phyloP scores from a whole-genome alignment of 2,113 vertebrate species.

The Gymnarchus niloticus region DNA sequence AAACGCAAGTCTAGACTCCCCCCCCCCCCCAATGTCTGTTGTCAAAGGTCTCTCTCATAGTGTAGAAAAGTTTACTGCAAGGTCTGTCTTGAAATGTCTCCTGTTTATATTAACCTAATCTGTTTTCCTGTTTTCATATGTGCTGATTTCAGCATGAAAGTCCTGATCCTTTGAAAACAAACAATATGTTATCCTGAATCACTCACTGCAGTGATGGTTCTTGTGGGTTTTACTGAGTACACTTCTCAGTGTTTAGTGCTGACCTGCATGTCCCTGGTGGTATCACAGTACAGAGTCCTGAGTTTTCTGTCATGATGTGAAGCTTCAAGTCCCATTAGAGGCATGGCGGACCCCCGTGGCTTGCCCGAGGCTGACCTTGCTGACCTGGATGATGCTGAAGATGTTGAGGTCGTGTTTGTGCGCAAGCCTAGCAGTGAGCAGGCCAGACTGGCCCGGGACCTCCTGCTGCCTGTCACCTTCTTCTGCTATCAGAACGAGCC shows the following conservation, averaged over 20 bases:
- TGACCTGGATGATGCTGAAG: constrained; percentile 51
- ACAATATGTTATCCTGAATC: not conserved
- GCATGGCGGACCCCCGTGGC: not conserved
- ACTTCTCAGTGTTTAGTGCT: not conserved
- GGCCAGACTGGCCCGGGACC: constrained; percentile 69
- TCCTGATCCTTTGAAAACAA: not conserved
- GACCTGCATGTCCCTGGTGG: not conserved
- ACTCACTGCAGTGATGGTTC: too few species aligned
- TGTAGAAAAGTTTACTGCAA: not conserved
- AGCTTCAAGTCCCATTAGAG: constrained; percentile 33
- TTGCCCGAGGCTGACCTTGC: not conserved
- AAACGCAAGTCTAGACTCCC: not conserved
- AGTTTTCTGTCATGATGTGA: constrained; percentile 11
- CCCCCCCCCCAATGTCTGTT: not conserved
- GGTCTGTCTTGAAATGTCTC: not conserved
- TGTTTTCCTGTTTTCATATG: too few species aligned
- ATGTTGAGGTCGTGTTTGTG: constrained; percentile 77
- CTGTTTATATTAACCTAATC: not conserved
- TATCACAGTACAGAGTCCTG: too few species aligned
- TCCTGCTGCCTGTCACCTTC: constrained; percentile 82
- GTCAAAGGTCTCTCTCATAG: not conserved
- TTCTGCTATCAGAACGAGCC: constrained; percentile 91
- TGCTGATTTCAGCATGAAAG: not conserved
- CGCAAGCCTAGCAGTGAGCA: constrained; percentile 77
- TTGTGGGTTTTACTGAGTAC: not conserved